Evolutionary conservation across 92 coral and sea anemone genomes (phyloP), one percentile per base, ranked within the genome.

Genomic region (Zoanthus sociatus): DNA sequence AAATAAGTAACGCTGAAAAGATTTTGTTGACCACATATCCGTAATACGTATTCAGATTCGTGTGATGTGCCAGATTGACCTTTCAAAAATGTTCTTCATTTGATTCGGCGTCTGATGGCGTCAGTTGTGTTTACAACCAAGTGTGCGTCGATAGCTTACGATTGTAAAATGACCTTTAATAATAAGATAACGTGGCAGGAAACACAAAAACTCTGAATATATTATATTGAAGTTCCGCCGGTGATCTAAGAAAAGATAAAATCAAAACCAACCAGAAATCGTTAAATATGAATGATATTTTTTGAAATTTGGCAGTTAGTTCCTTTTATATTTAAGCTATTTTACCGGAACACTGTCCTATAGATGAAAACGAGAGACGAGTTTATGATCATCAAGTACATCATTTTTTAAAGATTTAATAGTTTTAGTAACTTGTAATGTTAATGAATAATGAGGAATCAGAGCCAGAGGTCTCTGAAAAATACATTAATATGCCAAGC

Each of bases 221-320:
- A 53, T 77, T 37, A 14, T 77, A 17, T 33, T 20, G 45, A 12
- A 54, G 48, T 77, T 77, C 82, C 82, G 67, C 67, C 31, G 68
- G 20, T 31, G 67, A 30, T 8, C 37, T 7, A 21, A 68, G 13
- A 9, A 17, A 32, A 77, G 44, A 53, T 12, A 14, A 13, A 51
- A 76, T 53, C 44, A 4, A 18, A 63, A 76, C 17, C 58, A 9
- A 6, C 78, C 58, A 46, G 56, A 47, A 18, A 74, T 16, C 18
- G 74, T 20, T 63, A 16, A 17, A 2, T 9, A 17, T 18, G 69
- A 63, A 63, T 61, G 68, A 61, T 61, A 17, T 31, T n/a, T 63
- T 63, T 63, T 63, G 69, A 21, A 17, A 63, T 1, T 63, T 63
- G 4, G 30, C n/a, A 17, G 30, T 9, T 21, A 63, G 21, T 63